Evolutionary conservation across 2,113 vertebrate genomes (phyloP), one percentile per base, ranked within the genome.

Genomic region (Hystrix brachyura): DNA sequence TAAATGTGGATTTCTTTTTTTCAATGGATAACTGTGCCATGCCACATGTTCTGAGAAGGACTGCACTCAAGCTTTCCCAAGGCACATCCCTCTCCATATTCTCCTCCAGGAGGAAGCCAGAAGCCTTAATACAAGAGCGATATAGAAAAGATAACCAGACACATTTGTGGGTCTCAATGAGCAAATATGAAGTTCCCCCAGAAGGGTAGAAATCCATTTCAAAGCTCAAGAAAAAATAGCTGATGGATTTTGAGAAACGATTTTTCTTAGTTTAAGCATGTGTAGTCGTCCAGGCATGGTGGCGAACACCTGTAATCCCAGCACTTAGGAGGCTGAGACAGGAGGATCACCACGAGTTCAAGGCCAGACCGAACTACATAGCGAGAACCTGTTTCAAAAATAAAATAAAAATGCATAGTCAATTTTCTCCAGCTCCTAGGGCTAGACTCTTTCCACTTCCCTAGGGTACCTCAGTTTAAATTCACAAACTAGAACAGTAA

Each of bases 401-500:
- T 74, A 46, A 74, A 46, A 46, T 46, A 74, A 74, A 74, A 74
- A 13, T 74, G 71, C 14, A 23, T 74, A 74, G 43, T 32, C 78
- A 18, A 25, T 57, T 60, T 83, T 82, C 46, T 46, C 65, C 34
- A 4, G 10, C 65, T 55, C 32, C 64, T 17, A 65, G 11, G 55
- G 87, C 12, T 11, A 29, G 48, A 53, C 51, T 87, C 43, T 84
- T 14, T 60, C 64, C 27, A 17, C 78, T 80, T 83, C 55, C 72
- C 91, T 8, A 62, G 79, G 38, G 9, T 17, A 46, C 53, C 38
- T 55, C 43, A 29, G 87, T 91, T 71, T 3, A 89, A 38, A 19
- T 74, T 93, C 76, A 94, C 29, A 91, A 69, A 91, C 46, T 46
- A 57, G 25, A 95, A 51, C 83, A 51, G 69, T 51, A 57, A 82